These are phyloP conservation scores for Abrostola triplasia DNA, from an alignment of 2,888 invertebrate genomes.

Conservation along the genomic window DNA sequence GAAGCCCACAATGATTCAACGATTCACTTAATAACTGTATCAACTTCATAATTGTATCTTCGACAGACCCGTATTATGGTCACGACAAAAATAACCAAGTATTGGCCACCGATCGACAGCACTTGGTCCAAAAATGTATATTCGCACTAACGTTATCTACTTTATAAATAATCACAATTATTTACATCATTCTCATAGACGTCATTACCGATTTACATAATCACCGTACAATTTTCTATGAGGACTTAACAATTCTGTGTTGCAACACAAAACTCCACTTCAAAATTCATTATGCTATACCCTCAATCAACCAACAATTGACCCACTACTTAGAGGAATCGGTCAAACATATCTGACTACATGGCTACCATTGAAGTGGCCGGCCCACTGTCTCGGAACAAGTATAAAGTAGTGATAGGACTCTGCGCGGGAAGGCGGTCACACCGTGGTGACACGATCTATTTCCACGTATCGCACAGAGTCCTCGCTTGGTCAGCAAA, in stretches of 20 bases:
- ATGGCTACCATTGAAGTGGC: slow-evolving; percentile 38
- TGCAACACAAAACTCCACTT: slow-evolving; percentile 38
- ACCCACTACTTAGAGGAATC: slow-evolving; percentile 61
- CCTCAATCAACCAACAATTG: slow-evolving; percentile 63
- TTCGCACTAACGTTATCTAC: slow-evolving; percentile 61
- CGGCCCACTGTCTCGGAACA: slow-evolving; percentile 31
- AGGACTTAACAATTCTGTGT: slow-evolving; percentile 38
- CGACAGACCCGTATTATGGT: slow-evolving; percentile 18
- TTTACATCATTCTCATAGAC: slow-evolving; percentile 63
- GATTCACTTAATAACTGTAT: slow-evolving; percentile 1
- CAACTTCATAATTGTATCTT: slow-evolving; percentile 17
- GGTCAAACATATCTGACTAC: slow-evolving; percentile 58
- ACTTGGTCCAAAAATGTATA: slow-evolving; percentile 83
- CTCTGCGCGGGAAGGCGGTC: slow-evolving; percentile 88
- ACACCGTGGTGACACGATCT: slow-evolving; percentile 96
- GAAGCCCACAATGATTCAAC: not conserved
- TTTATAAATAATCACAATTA: slow-evolving; percentile 58
- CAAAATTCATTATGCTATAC: slow-evolving; percentile 53
- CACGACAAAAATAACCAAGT: slow-evolving; percentile 40
- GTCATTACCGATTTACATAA: slow-evolving; percentile 39
- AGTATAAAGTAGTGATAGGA: slow-evolving; percentile 61
- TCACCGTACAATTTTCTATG: slow-evolving; percentile 34
- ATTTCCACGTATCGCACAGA: slow-evolving; percentile 97
- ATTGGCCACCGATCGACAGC: slow-evolving; percentile 76
- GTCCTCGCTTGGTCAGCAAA: slow-evolving; percentile 98